Percentiles rank a stretch among this genome's conserved stretches.
phyloP scores from a whole-genome alignment of 2,797 vertebrate genomes.

The Xerus rutilus region DNA sequence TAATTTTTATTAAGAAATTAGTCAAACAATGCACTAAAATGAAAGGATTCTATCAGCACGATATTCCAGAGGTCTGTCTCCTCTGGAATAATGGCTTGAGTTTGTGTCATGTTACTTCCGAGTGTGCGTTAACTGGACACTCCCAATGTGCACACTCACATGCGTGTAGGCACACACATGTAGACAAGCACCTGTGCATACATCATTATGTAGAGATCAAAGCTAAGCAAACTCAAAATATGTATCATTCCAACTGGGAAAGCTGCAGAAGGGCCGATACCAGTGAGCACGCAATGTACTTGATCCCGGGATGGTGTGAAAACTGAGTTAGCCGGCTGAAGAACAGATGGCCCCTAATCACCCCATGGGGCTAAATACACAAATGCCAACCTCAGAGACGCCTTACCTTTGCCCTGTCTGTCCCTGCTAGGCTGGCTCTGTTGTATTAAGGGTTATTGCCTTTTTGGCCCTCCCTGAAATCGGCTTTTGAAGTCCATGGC shows the following conservation, averaged over 20 bases:
- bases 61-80: background rate
- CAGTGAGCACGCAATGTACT: constrained; percentile 80
- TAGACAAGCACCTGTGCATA: background rate
- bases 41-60: background rate
- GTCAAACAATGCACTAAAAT: background rate
- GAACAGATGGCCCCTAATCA: constrained; percentile 91
- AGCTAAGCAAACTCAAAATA: constrained; percentile 78
- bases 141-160: background rate
- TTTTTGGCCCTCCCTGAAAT: constrained; percentile 85
- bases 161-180: background rate
- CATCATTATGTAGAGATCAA: constrained; percentile 74
- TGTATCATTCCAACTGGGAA: constrained; percentile 74
- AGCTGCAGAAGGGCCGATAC: constrained; percentile 67
- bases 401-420: constrained; percentile 88
- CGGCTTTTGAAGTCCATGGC: constrained; percentile 91
- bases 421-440: constrained; percentile 80
- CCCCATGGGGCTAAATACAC: constrained; percentile 89
- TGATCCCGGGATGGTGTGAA: constrained; percentile 85
- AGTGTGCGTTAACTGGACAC: background rate
- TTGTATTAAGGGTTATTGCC: constrained; percentile 88
- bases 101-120: constrained; percentile 54
- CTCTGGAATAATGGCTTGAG: background rate
- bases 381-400: constrained; percentile 88
- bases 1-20: background rate
- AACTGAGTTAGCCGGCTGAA: constrained; percentile 83